These are phyloP conservation scores for Grammomys surdaster DNA, from an alignment of 2,113 vertebrate genomes.

Conservation along the genomic window DNA sequence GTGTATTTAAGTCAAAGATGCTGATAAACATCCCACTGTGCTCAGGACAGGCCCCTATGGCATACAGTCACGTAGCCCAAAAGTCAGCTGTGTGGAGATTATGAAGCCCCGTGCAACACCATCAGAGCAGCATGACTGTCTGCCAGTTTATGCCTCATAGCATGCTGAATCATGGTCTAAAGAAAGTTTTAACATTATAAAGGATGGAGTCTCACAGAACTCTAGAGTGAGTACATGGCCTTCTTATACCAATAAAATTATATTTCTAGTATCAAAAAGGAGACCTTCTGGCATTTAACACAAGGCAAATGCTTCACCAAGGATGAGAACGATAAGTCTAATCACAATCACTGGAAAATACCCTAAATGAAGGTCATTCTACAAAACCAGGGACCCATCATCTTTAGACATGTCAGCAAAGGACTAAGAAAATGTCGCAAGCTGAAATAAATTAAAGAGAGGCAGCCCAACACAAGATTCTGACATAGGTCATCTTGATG, in stretches of 20 bases:
- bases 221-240: neutral
- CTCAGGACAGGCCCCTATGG: neutral
- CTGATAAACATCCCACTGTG: neutral
- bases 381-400: neutral
- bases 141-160: neutral
- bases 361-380: neutral
- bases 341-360: neutral
- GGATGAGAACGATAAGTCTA: neutral
- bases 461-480: neutral
- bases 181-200: neutral
- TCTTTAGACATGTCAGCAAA: neutral
- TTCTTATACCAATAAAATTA: slow-evolving; percentile 39
- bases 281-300: slow-evolving; percentile 13
- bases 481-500: neutral
- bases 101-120: neutral
- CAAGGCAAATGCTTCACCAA: neutral
- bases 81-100: neutral
- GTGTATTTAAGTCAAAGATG: neutral
- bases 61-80: neutral
- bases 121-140: neutral
- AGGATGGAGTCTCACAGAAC: neutral
- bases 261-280: slow-evolving; percentile 9
- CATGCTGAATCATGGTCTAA: neutral
- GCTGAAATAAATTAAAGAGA: slow-evolving; percentile 5
- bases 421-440: neutral